Conservation (phyloP, 2,113 vertebrate species). For the Stomatorhinus ivindoensis region DNA sequence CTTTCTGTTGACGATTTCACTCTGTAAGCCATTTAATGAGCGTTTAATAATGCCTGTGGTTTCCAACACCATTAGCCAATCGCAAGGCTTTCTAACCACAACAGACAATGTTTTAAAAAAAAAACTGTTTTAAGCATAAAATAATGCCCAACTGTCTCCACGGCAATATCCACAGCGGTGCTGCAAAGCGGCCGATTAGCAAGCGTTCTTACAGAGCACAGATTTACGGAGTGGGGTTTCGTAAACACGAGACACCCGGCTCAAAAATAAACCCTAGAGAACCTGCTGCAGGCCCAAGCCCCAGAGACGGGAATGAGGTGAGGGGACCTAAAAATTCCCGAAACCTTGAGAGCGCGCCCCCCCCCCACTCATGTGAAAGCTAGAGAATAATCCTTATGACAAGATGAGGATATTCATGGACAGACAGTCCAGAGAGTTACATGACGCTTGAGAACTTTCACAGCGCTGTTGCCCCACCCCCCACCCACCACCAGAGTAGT, state of each 20-base stretch:
- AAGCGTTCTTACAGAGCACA: conserved; percentile 22
- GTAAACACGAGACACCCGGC: conserved; percentile 18
- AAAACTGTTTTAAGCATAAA: conserved; percentile 36
- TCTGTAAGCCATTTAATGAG: conserved; percentile 37
- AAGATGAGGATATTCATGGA: not conserved
- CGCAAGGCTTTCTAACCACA: conserved; percentile 32
- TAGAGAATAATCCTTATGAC: not conserved
- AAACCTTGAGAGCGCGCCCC: not conserved
- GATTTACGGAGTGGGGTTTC: conserved; percentile 10
- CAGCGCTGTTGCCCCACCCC: not conserved
- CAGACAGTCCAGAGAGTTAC: not conserved
- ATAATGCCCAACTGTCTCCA: conserved; percentile 44
- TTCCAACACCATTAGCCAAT: conserved; percentile 34
- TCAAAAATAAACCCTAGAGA: conserved; percentile 21
- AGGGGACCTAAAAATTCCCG: not conserved
- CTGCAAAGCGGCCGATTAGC: conserved; percentile 25
- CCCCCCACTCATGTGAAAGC: not conserved
- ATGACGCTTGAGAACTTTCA: not conserved
- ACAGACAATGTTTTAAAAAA: conserved; percentile 31
- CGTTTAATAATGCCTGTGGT: conserved; percentile 49
- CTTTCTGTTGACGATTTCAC: conserved; percentile 38
- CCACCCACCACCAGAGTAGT: not conserved
- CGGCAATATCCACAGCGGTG: conserved; percentile 28
- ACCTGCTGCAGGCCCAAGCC: conserved; percentile 13
- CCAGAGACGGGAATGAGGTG: not conserved